A percentile compares a stretch with the other conserved stretches of the same genome.
Conservation (phyloP, 1,140 invertebrate genomes). For the Philotrypesis tridentata region DNA sequence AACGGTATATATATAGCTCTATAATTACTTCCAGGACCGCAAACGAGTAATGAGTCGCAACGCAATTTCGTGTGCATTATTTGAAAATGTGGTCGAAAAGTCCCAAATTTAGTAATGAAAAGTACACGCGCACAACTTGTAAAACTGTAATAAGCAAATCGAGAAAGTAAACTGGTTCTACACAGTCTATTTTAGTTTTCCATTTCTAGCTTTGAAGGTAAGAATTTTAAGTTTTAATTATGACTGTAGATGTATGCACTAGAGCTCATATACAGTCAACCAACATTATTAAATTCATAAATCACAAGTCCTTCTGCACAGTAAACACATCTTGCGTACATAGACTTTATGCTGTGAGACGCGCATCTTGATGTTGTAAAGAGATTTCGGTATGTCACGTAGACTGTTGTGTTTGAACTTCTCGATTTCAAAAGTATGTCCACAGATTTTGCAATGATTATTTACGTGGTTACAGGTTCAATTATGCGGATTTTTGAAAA, state of each 20-base stretch:
- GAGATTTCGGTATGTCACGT: neutral
- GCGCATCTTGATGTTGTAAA: neutral
- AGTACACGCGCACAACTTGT: neutral
- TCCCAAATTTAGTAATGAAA: slow-evolving; percentile 3
- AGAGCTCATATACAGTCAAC: too few species aligned
- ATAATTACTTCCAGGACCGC: too few species aligned
- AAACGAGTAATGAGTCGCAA: neutral
- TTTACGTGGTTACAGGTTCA: too few species aligned
- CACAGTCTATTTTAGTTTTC: neutral
- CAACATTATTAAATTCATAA: slow-evolving; percentile 56
- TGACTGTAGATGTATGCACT: slow-evolving; percentile 37
- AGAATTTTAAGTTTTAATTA: slow-evolving; percentile 55
- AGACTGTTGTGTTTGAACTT: too few species aligned
- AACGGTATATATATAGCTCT: too few species aligned
- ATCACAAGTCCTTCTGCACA: slow-evolving; percentile 3
- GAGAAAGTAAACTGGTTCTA: neutral
- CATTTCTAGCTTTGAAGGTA: neutral
- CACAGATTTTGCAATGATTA: too few species aligned
- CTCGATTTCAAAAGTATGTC: too few species aligned
- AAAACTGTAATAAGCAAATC: slow-evolving; percentile 38
- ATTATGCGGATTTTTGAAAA: too few species aligned
- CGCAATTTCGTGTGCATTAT: neutral
- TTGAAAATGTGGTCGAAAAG: neutral
- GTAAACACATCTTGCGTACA: neutral
- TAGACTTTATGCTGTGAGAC: neutral